Percentiles rank a stretch among this genome's conserved stretches.
Conservation (phyloP, 2,888 invertebrate species). For the Lissocephala sabroskyi region DNA sequence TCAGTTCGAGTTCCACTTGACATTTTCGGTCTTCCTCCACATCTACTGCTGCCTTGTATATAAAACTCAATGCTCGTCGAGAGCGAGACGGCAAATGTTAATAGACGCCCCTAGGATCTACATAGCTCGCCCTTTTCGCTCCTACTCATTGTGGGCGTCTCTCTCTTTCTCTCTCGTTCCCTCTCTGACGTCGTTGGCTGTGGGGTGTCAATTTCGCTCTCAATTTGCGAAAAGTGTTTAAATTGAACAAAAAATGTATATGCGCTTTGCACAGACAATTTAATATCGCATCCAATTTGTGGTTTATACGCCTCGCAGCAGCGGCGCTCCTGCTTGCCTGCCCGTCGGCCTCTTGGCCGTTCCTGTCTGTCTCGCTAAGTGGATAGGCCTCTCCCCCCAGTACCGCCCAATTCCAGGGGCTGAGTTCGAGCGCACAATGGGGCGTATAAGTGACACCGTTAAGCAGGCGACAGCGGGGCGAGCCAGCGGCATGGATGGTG, state of each 20-base stretch:
- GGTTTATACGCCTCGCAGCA: constrained; percentile 68
- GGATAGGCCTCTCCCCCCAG: constrained; percentile 2
- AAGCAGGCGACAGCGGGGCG: constrained; percentile 39
- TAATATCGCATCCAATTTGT: constrained; percentile 73
- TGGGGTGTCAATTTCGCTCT: constrained; percentile 21
- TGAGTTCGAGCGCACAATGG: constrained; percentile 51
- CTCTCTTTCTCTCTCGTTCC: constrained; percentile 15
- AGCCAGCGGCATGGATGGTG: constrained; percentile 18
- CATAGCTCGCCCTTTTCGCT: neutral
- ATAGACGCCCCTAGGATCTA: constrained; percentile 2
- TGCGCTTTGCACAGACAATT: constrained; percentile 71
- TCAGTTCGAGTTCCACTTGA: too few relatives aligned
- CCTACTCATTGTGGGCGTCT: constrained; percentile 8
- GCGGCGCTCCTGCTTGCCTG: constrained; percentile 8
- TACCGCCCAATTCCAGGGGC: constrained; percentile 5
- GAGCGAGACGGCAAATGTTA: neutral
- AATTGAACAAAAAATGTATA: constrained; percentile 69
- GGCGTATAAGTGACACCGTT: constrained; percentile 65
- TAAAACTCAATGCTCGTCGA: constrained; percentile 20
- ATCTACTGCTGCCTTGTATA: constrained; percentile 5
- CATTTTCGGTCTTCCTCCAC: too few relatives aligned
- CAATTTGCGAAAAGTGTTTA: constrained; percentile 57
- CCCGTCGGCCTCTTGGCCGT: neutral
- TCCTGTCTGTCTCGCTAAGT: constrained; percentile 9
- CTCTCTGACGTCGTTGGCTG: constrained; percentile 11